Base-by-base conservation (phyloP, 2,888 invertebrate genomes). In the Epirrhoe tristata region DNA sequence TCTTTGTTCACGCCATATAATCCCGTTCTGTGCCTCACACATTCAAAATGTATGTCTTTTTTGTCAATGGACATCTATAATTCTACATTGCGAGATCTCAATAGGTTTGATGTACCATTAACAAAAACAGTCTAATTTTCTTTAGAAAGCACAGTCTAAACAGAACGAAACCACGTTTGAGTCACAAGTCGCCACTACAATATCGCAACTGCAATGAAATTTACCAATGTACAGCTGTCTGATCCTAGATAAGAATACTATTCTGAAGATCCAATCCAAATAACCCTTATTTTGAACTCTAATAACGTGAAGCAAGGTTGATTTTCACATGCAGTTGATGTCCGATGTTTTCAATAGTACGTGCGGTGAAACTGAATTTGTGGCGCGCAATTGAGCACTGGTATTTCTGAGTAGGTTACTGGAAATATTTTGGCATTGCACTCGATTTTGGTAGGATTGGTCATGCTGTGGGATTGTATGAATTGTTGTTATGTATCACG, bases 301-400 rank as follows among this genome's bases (percentile, higher is more conserved):
- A 56, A 10, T 1, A 4, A 0, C 8, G 10, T 8, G 14, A 0
- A 1, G 10, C 53, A 71, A 6, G 46, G 59, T 43, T 31, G 10
- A 39, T 55, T 63, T 71, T 61, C 6, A 14, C 8, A 12, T 58
- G 8, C 5, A n/a, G 14, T 56, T 55, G 43, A 57, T 52, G 53
- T 51, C 56, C 52, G 34, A 63, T 66, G 68, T 70, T 67, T 71
- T 63, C 70, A 64, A 71, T 68, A 71, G 68, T 65, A 74, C 74
- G 74, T 74, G 74, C 67, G 58, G 61, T 62, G 74, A 67, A 72
- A 68, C 71, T 55, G 61, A 66, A 72, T 74, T 71, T 72, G 72
- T 70, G 65, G 72, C 59, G 63, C 63, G 61, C 66, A 66, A 73
- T 73, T 65, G 63, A 66, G 58, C 57, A 59, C 59, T 67, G 69